Conservation (phyloP, 2,113 vertebrate species). For the Paracanthobrama guichenoti region DNA sequence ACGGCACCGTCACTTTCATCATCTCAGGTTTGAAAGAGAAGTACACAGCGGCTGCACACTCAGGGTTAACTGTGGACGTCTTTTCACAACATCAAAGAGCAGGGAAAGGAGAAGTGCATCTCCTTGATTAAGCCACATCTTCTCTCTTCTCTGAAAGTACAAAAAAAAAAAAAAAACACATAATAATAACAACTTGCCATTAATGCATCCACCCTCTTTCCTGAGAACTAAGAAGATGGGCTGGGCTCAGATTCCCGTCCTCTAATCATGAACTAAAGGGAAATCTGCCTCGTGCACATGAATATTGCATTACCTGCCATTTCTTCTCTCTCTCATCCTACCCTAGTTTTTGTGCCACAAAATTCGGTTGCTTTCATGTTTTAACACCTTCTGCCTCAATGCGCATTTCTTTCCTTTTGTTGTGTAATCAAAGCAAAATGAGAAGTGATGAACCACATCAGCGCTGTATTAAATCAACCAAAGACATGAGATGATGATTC, state of each 20-base stretch:
- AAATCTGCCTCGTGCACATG: constrained; percentile 54
- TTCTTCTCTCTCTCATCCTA: constrained; percentile 43
- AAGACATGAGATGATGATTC: background rate
- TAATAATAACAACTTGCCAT: constrained; percentile 52
- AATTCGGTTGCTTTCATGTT: constrained; percentile 5
- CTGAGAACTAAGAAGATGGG: constrained; percentile 12
- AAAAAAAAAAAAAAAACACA: constrained; percentile 19
- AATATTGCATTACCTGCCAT: constrained; percentile 59
- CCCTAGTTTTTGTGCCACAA: constrained; percentile 32
- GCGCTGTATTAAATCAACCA: background rate
- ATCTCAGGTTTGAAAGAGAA: constrained; percentile 30
- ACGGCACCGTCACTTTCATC: constrained; percentile 23
- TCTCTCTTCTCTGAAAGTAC: constrained; percentile 28
- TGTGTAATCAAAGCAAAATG: constrained; percentile 32
- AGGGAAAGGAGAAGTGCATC: constrained; percentile 32
- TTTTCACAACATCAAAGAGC: constrained; percentile 39
- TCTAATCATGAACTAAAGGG: constrained; percentile 54
- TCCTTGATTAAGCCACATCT: constrained; percentile 43
- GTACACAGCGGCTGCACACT: constrained; percentile 3
- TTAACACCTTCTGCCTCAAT: constrained; percentile 5
- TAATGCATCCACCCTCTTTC: constrained; percentile 46
- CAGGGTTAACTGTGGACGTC: constrained; percentile 28
- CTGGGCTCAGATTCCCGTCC: constrained; percentile 9
- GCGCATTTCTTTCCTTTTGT: constrained; percentile 2
- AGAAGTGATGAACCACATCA: constrained; percentile 14